Conservation (phyloP, 2,113 vertebrate species). For the Hippopotamus amphibius region DNA sequence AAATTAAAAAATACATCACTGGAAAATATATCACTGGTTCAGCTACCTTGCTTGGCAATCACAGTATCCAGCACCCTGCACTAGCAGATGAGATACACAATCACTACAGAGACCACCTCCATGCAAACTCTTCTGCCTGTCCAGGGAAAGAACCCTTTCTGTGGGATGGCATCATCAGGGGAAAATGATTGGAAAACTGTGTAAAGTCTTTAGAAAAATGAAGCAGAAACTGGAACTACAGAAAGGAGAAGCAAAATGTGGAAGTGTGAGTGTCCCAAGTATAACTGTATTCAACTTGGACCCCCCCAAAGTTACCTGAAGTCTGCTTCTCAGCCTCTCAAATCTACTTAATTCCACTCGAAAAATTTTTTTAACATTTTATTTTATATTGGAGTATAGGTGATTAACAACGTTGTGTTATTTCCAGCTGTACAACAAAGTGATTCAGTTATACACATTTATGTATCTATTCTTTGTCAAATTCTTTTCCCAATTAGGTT, state of each 20-base stretch:
- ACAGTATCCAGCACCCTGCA: background rate
- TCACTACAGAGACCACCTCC: background rate
- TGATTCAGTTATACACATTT: background rate
- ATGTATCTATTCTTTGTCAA: background rate
- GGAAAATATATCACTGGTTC: background rate
- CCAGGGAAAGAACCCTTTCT: background rate
- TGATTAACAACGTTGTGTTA: background rate
- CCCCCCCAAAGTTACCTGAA: background rate
- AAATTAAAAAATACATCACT: background rate
- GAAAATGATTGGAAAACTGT: background rate
- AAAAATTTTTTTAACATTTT: background rate
- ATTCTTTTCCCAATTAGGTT: background rate
- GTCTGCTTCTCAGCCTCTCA: background rate
- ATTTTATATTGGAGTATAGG: background rate
- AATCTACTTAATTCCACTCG: background rate
- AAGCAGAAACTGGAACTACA: slow-evolving; percentile 32
- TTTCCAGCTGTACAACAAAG: background rate
- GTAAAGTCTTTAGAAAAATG: background rate
- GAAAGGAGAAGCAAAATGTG: background rate
- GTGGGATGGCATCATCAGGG: background rate
- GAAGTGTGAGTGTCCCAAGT: background rate
- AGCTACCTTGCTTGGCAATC: background rate
- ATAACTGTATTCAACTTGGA: background rate
- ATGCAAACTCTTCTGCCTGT: background rate
- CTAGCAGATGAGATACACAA: background rate